phyloP scores from a whole-genome alignment of 1,140 invertebrate species.

The Acromyrmex echinatior region DNA sequence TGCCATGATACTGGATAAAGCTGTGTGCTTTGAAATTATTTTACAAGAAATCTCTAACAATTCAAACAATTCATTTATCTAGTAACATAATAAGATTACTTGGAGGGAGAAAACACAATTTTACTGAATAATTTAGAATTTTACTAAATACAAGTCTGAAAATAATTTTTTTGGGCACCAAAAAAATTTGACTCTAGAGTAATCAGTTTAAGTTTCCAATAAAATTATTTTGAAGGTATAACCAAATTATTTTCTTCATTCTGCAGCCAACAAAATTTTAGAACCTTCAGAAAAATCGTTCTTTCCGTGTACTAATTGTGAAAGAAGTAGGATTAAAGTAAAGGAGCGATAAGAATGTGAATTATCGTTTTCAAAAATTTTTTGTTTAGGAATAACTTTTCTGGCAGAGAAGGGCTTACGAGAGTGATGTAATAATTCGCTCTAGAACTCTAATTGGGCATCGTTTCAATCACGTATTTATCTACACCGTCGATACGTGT shows the following conservation, averaged over 20 bases:
- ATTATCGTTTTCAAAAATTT: neutral
- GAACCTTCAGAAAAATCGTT: too few species aligned
- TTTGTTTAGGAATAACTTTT: constrained; percentile 6
- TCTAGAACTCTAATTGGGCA: constrained; percentile 67
- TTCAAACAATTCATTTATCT: neutral
- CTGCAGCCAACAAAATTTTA: too few species aligned
- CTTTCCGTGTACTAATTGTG: too few species aligned
- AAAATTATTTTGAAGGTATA: too few species aligned
- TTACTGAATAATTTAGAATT: too few species aligned
- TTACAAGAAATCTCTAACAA: neutral
- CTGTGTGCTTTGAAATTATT: neutral
- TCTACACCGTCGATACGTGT: constrained; percentile 73
- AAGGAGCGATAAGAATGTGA: neutral
- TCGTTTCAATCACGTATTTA: constrained; percentile 71
- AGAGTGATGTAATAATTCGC: constrained; percentile 49
- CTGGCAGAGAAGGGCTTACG: neutral
- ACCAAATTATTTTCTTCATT: too few species aligned
- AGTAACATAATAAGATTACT: neutral
- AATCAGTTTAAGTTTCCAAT: too few species aligned
- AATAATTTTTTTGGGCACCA: too few species aligned
- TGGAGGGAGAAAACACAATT: too few species aligned
- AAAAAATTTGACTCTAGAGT: too few species aligned
- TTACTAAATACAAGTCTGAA: too few species aligned
- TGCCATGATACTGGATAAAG: neutral
- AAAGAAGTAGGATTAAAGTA: neutral